Evolutionary conservation across 64 coral and sea anemone species (phyloP).

Genomic region (Stichodactyla mertensii): DNA sequence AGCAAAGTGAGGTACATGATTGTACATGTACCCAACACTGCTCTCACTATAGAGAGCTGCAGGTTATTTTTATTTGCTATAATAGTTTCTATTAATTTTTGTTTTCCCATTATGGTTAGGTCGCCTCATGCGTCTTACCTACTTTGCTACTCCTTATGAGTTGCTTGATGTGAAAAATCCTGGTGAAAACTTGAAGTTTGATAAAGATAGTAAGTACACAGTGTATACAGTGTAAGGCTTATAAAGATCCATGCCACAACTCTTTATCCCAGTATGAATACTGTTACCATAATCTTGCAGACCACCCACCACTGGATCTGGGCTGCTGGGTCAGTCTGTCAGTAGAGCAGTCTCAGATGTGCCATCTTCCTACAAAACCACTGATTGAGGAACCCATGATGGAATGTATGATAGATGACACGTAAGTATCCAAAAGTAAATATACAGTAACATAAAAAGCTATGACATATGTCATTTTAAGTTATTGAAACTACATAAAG

Average conservation of each 20-base stretch:
- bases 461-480: no score
- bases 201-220: slow-evolving; percentile 58
- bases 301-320: slow-evolving; percentile 59
- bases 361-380: slow-evolving; percentile 58
- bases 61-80: no score
- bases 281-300: slow-evolving; percentile 23
- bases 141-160: slow-evolving; percentile 92
- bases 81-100: no score
- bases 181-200: slow-evolving; percentile 65
- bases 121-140: slow-evolving; percentile 83
- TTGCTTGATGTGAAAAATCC: slow-evolving; percentile 76
- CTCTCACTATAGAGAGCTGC: no score
- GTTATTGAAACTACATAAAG: no score
- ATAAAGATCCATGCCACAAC: neutral
- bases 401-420: slow-evolving; percentile 54
- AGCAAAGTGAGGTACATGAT: no score
- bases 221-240: neutral
- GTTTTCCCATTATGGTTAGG: slow-evolving; percentile 4
- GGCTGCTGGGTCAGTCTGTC: slow-evolving; percentile 67
- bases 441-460: no score
- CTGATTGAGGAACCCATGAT: slow-evolving; percentile 60
- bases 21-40: no score
- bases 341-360: slow-evolving; percentile 69
- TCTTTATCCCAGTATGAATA: no score
- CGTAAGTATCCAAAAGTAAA: slow-evolving; percentile 19